These are phyloP conservation scores for Griposia aprilina DNA, from an alignment of 2,888 invertebrate genomes.

Conservation along the genomic window DNA sequence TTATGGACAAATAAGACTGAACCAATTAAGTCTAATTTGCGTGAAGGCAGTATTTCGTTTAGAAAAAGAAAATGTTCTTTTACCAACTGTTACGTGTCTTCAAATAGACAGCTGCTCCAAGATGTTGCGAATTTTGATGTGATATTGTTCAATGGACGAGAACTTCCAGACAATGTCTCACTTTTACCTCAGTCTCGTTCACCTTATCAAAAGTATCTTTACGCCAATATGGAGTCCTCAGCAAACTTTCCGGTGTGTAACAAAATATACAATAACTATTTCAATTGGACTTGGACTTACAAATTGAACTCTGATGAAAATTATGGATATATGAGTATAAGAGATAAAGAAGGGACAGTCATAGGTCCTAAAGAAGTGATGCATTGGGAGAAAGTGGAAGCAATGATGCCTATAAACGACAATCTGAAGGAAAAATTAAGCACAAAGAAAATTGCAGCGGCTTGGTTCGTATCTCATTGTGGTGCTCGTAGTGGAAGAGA, in stretches of 20 bases:
- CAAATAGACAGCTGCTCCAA: slow-evolving; percentile 67
- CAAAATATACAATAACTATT: slow-evolving; percentile 70
- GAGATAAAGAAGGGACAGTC: slow-evolving; percentile 66
- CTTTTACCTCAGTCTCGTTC: slow-evolving; percentile 71
- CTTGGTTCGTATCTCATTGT: slow-evolving; percentile 82
- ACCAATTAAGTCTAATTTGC: slow-evolving; percentile 69
- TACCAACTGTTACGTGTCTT: slow-evolving; percentile 79
- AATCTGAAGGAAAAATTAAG: slow-evolving; percentile 70
- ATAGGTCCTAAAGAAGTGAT: slow-evolving; percentile 74
- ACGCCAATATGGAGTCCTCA: slow-evolving; percentile 74
- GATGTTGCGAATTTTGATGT: slow-evolving; percentile 76
- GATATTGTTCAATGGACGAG: slow-evolving; percentile 77
- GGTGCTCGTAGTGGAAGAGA: slow-evolving; percentile 69
- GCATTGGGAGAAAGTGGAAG: slow-evolving; percentile 72
- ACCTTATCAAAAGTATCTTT: slow-evolving; percentile 60
- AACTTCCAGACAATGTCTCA: slow-evolving; percentile 57
- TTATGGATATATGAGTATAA: slow-evolving; percentile 75
- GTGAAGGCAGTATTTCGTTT: slow-evolving; percentile 74
- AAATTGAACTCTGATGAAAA: slow-evolving; percentile 75
- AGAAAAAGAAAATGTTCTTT: slow-evolving; percentile 73
- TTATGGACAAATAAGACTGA: slow-evolving; percentile 75
- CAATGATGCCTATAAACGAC: slow-evolving; percentile 72
- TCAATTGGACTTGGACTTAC: slow-evolving; percentile 82
- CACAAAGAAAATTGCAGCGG: slow-evolving; percentile 76
- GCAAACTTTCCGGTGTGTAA: slow-evolving; percentile 73